Conservation (phyloP, 2,888 invertebrate genomes). For the Dascillus cervinus region DNA sequence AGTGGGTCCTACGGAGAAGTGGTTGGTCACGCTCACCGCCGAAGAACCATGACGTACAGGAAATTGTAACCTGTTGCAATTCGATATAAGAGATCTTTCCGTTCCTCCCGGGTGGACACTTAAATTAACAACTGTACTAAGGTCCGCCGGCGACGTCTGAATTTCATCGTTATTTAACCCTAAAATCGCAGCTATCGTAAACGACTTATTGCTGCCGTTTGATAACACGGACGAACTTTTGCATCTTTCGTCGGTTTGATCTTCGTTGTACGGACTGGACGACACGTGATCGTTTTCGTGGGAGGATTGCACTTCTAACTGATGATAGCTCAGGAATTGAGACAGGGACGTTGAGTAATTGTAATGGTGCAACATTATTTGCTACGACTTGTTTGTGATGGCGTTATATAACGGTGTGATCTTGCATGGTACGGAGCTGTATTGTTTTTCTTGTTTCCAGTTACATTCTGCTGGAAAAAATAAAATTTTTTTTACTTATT, state of each 20-base stretch:
- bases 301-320: conserved; percentile 30
- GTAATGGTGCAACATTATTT: conserved; percentile 36
- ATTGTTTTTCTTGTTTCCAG: too few relatives aligned
- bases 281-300: conserved; percentile 31
- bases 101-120: conserved; percentile 44
- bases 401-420: too few relatives aligned
- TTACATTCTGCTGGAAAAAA: too few relatives aligned
- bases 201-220: conserved; percentile 47
- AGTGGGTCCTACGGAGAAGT: conserved; percentile 27
- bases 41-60: conserved; percentile 31
- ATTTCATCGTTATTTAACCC: conserved; percentile 52
- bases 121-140: conserved; percentile 44
- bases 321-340: conserved; percentile 38
- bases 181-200: conserved; percentile 83
- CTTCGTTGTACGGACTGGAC: conserved; percentile 29
- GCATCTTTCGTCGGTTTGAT: conserved; percentile 31
- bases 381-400: neutral
- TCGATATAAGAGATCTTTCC: conserved; percentile 28
- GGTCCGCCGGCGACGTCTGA: conserved; percentile 23
- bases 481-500: too few relatives aligned
- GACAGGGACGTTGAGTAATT: conserved; percentile 39
- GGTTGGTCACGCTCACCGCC: conserved; percentile 25
- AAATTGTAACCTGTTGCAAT: conserved; percentile 35
- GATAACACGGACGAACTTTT: conserved; percentile 31
- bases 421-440: too few relatives aligned